Evolutionary conservation across 2,113 vertebrate genomes (phyloP).

Genomic region (Scopus umbretta): DNA sequence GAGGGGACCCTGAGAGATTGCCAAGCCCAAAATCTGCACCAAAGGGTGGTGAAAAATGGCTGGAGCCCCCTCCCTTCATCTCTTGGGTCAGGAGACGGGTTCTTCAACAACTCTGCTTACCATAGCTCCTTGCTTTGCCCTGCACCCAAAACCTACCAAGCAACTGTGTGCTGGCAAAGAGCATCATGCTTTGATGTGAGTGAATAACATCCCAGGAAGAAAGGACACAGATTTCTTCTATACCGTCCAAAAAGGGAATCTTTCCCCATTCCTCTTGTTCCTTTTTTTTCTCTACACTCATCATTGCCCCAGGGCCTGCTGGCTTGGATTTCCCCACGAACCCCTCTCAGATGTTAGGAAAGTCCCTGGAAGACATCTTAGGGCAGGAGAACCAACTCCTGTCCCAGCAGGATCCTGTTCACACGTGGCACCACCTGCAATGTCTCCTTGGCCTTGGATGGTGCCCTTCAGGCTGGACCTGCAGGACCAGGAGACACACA

Average conservation of each 20-base stretch:
- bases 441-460: neutral
- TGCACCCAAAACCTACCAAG: too few relatives aligned
- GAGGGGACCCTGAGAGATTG: neutral
- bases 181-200: rapidly evolving
- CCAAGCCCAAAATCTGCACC: neutral
- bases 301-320: neutral
- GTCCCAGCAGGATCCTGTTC: neutral
- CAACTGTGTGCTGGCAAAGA: neutral
- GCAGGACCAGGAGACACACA: neutral
- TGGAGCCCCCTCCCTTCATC: neutral
- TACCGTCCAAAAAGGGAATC: neutral
- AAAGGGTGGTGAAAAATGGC: neutral
- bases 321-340: neutral
- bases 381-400: neutral
- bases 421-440: neutral
- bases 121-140: neutral
- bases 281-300: neutral
- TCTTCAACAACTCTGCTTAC: neutral
- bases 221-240: neutral
- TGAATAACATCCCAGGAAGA: too few relatives aligned
- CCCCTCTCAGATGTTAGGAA: neutral
- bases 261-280: neutral
- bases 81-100: neutral
- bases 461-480: neutral
- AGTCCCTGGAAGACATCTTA: neutral